phyloP scores from a whole-genome alignment of 92 coral and sea anemone genomes.

The Phenganax marumi region DNA sequence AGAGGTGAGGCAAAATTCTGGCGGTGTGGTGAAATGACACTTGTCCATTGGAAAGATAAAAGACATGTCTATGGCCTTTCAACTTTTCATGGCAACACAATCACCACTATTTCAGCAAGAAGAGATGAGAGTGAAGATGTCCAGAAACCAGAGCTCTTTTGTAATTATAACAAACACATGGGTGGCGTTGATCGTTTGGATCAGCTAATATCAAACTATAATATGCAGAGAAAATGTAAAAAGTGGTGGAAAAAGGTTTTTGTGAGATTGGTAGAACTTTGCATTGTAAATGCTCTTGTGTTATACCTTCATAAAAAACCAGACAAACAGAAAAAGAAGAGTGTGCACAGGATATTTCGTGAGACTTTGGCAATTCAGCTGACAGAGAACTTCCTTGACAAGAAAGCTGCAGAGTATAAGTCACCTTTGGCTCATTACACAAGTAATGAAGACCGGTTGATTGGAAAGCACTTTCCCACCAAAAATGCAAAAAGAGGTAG shows the following conservation, averaged over 20 bases:
- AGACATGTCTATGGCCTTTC: neutral
- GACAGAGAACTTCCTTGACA: neutral
- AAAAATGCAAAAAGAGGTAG: neutral
- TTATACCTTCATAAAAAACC: constrained; percentile 1
- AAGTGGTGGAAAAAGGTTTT: constrained; percentile 20
- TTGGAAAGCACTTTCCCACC: neutral
- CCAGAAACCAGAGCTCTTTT: neutral
- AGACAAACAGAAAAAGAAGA: neutral
- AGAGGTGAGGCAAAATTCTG: neutral
- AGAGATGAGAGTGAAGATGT: neutral
- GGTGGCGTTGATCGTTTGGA: neutral
- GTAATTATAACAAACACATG: neutral
- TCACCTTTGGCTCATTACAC: neutral
- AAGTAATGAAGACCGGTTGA: neutral
- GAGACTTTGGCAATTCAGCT: constrained; percentile 5
- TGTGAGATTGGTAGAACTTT: neutral
- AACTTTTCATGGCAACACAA: neutral
- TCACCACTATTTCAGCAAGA: neutral
- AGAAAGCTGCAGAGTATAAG: neutral
- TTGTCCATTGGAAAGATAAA: neutral
- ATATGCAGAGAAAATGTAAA: neutral
- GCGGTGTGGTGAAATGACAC: neutral
- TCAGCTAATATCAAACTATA: constrained; percentile 6
- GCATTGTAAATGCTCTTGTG: constrained; percentile 1
- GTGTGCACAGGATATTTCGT: neutral